Percentiles rank a stretch among this genome's conserved stretches.
Evolutionary conservation across 1,140 invertebrate species (phyloP).

Genomic region (Tyrophagus putrescentiae): DNA sequence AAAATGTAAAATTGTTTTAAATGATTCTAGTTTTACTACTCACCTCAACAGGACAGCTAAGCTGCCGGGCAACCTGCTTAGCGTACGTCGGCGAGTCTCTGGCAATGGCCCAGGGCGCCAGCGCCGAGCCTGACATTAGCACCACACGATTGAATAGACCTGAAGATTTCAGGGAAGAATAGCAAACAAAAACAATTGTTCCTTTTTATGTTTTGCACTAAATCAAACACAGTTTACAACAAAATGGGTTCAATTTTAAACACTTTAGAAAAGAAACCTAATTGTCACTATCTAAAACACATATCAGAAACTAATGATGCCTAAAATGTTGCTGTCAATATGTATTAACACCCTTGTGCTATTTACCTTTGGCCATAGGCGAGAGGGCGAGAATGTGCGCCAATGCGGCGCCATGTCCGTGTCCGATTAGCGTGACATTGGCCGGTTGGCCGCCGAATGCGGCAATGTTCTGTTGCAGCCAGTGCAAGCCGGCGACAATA

Average conservation of each 20-base stretch:
- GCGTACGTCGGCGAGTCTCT: constrained; percentile 72
- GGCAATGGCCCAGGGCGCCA: constrained; percentile 80
- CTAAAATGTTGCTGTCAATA: background rate
- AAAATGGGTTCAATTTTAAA: background rate
- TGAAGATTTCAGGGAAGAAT: constrained; percentile 36
- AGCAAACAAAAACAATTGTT: background rate
- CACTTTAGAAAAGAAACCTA: background rate
- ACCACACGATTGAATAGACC: constrained; percentile 83
- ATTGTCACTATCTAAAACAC: background rate
- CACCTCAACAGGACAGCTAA: constrained; percentile 50
- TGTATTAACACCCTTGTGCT: background rate
- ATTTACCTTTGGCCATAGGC: constrained; percentile 72
- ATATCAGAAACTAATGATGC: background rate
- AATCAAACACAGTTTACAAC: constrained; percentile 14
- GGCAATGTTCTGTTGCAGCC: constrained; percentile 84
- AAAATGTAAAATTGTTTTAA: background rate
- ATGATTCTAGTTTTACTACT: background rate
- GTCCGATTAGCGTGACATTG: constrained; percentile 85
- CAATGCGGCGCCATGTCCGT: constrained; percentile 83
- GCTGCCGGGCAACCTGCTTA: constrained; percentile 61
- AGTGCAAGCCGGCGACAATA: constrained; percentile 78
- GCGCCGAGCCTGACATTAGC: constrained; percentile 82
- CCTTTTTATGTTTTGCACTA: constrained; percentile 3
- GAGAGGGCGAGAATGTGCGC: constrained; percentile 86
- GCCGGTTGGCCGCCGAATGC: constrained; percentile 78